phyloP scores from a whole-genome alignment of 2,888 invertebrate genomes.

The Heliconius ethilla region DNA sequence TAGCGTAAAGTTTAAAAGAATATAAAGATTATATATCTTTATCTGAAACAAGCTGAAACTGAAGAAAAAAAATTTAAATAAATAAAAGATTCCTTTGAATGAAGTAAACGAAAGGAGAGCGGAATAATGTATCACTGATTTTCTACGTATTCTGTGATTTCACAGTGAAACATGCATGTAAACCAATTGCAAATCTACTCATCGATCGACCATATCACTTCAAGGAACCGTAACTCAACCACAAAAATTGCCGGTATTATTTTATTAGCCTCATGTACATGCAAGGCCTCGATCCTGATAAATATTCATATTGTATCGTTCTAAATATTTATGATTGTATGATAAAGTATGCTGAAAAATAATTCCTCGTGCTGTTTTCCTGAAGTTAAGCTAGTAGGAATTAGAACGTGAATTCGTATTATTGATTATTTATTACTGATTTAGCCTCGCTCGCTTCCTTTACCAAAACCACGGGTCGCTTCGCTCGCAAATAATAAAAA shows the following conservation, averaged over 20 bases:
- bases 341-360: slow-evolving; percentile 1
- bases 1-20: background rate
- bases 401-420: background rate
- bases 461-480: background rate
- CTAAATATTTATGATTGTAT: slow-evolving; percentile 18
- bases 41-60: too few species aligned
- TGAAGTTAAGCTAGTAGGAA: background rate
- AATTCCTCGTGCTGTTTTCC: background rate
- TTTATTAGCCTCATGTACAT: slow-evolving; percentile 16
- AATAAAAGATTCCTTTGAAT: too few species aligned
- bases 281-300: slow-evolving; percentile 18
- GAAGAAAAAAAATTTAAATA: too few species aligned
- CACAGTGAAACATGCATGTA: background rate
- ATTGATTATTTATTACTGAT: background rate
- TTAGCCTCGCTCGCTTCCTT: too few species aligned
- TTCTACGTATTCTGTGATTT: background rate
- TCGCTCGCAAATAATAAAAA: background rate
- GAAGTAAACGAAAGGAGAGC: too few species aligned
- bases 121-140: background rate
- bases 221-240: background rate
- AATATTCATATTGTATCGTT: slow-evolving; percentile 19
- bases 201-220: background rate
- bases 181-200: background rate
- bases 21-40: background rate
- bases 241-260: slow-evolving; percentile 8